Evolutionary conservation across 2,113 vertebrate genomes (phyloP).

Genomic region (Calonectris borealis): DNA sequence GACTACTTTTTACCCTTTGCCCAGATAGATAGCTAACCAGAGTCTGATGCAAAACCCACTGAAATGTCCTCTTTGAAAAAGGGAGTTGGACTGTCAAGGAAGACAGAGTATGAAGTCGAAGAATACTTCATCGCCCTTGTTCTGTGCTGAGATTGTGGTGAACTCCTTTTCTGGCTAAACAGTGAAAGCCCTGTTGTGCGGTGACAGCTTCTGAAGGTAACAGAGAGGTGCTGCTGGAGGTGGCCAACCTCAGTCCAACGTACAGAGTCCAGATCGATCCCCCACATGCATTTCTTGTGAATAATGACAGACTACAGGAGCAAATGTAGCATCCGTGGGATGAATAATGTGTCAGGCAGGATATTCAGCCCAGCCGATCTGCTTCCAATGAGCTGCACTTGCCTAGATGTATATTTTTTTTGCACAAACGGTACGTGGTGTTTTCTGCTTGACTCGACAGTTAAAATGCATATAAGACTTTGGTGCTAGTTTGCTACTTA

Average conservation of each 20-base stretch:
- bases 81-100: background rate
- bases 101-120: background rate
- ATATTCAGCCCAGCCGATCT: background rate
- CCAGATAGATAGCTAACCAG: fast-evolving
- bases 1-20: background rate
- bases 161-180: background rate
- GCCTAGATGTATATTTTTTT: too few species aligned
- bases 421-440: background rate
- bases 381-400: background rate
- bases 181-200: background rate
- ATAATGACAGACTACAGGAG: background rate
- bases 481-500: background rate
- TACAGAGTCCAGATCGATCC: background rate
- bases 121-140: background rate
- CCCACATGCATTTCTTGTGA: background rate
- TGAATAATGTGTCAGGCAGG: background rate
- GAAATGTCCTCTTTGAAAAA: background rate
- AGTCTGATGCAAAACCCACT: background rate
- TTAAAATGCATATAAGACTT: background rate
- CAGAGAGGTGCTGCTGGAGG: background rate
- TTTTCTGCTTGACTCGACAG: background rate
- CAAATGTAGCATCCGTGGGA: fast-evolving
- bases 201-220: background rate
- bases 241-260: background rate
- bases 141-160: background rate